Conservation (phyloP, 2,888 invertebrate species). For the Caenorhabditis afra region DNA sequence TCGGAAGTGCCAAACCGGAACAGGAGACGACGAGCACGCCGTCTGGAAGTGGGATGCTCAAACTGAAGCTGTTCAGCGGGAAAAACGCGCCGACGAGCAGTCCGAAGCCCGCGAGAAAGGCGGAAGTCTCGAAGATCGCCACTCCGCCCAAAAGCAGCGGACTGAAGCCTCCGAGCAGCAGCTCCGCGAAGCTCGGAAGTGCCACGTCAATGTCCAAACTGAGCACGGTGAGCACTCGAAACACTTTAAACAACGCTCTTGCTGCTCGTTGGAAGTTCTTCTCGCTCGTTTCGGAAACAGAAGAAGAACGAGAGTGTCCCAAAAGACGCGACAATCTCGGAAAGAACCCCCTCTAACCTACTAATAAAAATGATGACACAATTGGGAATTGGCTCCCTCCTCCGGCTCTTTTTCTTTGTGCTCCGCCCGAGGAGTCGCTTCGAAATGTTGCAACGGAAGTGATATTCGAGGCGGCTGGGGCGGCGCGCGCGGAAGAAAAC, state of each 20-base stretch:
- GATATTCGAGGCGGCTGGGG: constrained; percentile 24
- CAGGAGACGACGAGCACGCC: background rate
- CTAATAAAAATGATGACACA: constrained; percentile 55
- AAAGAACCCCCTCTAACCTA: constrained; percentile 29
- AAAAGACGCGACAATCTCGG: background rate
- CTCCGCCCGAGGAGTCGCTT: background rate
- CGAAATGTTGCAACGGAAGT: constrained; percentile 54
- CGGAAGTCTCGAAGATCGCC: constrained; percentile 31
- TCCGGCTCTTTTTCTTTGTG: constrained; percentile 30
- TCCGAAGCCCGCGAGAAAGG: constrained; percentile 25
- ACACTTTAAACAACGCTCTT: no score
- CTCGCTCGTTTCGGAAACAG: no score
- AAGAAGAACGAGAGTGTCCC: constrained; percentile 1
- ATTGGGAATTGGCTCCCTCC: constrained; percentile 48
- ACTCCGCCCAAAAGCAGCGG: constrained; percentile 35
- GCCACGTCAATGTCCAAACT: constrained; percentile 43
- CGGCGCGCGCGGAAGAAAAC: constrained; percentile 31
- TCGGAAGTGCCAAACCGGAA: constrained; percentile 1
- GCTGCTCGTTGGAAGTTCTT: no score
- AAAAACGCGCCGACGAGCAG: constrained; percentile 19
- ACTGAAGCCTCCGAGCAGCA: constrained; percentile 31
- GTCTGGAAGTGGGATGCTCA: constrained; percentile 41
- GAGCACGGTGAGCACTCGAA: constrained; percentile 37
- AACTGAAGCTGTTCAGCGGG: constrained; percentile 49
- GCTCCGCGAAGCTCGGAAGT: constrained; percentile 41